A percentile compares a stretch with the other conserved stretches of the same genome.
Evolutionary conservation across 2,113 vertebrate genomes (phyloP).

Genomic region (Seriola quinqueradiata): DNA sequence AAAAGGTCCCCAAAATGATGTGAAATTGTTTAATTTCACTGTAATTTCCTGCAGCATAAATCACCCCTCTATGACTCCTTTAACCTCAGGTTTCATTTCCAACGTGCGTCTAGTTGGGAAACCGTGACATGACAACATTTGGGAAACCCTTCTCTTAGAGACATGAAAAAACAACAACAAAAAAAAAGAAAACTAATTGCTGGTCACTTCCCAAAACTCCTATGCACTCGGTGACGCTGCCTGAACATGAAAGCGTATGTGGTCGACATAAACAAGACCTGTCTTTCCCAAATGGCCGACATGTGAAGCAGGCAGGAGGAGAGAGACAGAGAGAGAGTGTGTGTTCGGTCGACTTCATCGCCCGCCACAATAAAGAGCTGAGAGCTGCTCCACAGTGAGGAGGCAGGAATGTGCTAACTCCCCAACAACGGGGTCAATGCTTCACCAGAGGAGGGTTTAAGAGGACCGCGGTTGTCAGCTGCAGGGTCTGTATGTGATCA

Average conservation of each 20-base stretch:
- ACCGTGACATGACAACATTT: conserved; percentile 35
- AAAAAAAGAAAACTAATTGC: conserved; percentile 31
- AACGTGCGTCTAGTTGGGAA: neutral
- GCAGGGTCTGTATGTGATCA: neutral
- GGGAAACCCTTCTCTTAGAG: conserved; percentile 11
- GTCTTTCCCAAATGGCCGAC: conserved; percentile 24
- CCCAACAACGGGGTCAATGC: conserved; percentile 48
- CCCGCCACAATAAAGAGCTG: conserved; percentile 55
- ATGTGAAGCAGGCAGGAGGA: conserved; percentile 39
- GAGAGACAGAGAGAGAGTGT: conserved; percentile 12
- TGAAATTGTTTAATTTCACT: conserved; percentile 9
- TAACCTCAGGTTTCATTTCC: conserved; percentile 31
- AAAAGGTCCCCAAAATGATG: neutral
- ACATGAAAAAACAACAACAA: neutral
- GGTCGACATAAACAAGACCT: conserved; percentile 40
- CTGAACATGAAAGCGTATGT: conserved; percentile 31
- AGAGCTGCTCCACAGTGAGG: conserved; percentile 31
- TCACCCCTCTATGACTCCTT: conserved; percentile 4
- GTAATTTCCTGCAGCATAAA: conserved; percentile 34
- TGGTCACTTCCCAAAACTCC: conserved; percentile 39
- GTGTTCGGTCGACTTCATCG: conserved; percentile 59
- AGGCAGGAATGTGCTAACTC: conserved; percentile 67
- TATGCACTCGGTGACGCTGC: neutral
- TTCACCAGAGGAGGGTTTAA: conserved; percentile 4
- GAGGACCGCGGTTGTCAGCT: conserved; percentile 18